phyloP scores from a whole-genome alignment of 1,140 invertebrate species.

The Bombus balteatus region DNA sequence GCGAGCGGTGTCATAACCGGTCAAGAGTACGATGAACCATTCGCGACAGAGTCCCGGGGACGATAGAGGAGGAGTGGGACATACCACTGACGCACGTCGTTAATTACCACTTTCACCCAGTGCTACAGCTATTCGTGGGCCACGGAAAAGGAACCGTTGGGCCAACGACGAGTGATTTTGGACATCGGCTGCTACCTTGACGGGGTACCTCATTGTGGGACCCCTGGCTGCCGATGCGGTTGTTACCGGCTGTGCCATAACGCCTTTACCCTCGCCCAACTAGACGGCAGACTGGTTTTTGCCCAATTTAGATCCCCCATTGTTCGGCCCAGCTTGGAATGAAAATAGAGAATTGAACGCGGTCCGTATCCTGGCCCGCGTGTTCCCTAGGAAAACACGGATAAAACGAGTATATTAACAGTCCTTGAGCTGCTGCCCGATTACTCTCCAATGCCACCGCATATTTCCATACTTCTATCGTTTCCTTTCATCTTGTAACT shows the following conservation, averaged over 20 bases:
- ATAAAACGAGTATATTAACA: neutral
- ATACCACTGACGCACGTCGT: constrained; percentile 37
- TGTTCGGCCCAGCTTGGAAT: constrained; percentile 67
- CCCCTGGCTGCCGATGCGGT: constrained; percentile 11
- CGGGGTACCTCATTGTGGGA: constrained; percentile 28
- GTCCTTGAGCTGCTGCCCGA: neutral
- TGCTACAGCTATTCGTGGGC: constrained; percentile 4
- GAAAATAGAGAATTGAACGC: constrained; percentile 65
- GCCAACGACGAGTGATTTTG: constrained; percentile 31
- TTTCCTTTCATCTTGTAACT: neutral
- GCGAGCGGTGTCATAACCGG: constrained; percentile 57
- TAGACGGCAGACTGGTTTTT: constrained; percentile 73
- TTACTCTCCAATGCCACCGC: neutral
- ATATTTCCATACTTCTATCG: neutral
- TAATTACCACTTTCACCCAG: constrained; percentile 57
- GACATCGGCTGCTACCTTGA: constrained; percentile 11
- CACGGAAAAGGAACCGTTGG: neutral
- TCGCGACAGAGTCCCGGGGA: constrained; percentile 21
- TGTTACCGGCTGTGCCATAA: constrained; percentile 50
- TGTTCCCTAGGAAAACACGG: constrained; percentile 48
- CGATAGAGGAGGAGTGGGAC: constrained; percentile 41
- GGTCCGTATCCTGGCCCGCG: constrained; percentile 21
- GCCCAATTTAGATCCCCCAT: constrained; percentile 73
- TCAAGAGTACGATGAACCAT: constrained; percentile 57
- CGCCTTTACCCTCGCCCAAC: constrained; percentile 66